A percentile compares a stretch with the other conserved stretches of the same genome.
phyloP scores from a whole-genome alignment of 92 coral and sea anemone genomes.

The Parazoanthus darwini region DNA sequence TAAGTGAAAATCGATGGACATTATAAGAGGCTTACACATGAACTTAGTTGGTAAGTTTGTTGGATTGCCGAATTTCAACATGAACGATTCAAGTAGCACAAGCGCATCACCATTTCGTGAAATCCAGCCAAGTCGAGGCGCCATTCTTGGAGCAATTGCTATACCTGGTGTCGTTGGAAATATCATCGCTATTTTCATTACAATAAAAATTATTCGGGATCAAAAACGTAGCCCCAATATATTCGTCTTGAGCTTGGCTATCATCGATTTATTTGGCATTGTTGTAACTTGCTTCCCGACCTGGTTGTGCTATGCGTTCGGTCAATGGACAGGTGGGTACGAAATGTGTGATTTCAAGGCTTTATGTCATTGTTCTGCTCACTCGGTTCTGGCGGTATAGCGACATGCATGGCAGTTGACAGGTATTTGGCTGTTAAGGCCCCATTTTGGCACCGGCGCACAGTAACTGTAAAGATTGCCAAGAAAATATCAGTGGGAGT shows the following conservation, averaged over 20 bases:
- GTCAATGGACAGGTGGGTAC: slow-evolving; percentile 70
- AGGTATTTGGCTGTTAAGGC: slow-evolving; percentile 70
- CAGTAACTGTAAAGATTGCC: slow-evolving; percentile 64
- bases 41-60: background rate
- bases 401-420: slow-evolving; percentile 75
- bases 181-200: slow-evolving; percentile 65
- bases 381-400: slow-evolving; percentile 73
- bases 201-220: slow-evolving; percentile 52
- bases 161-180: slow-evolving; percentile 69
- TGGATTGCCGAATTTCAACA: background rate
- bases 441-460: slow-evolving; percentile 80
- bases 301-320: slow-evolving; percentile 69
- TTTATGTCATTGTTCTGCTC: slow-evolving; percentile 74
- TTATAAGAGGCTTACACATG: background rate
- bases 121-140: slow-evolving; percentile 47
- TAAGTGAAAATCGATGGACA: too few relatives aligned
- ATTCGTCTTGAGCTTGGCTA: slow-evolving; percentile 70
- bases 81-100: slow-evolving; percentile 17
- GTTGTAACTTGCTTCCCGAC: slow-evolving; percentile 68
- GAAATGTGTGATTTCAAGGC: slow-evolving; percentile 81
- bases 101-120: slow-evolving; percentile 8
- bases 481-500: slow-evolving; percentile 48
- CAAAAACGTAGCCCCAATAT: slow-evolving; percentile 82
- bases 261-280: slow-evolving; percentile 67
- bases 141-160: slow-evolving; percentile 38